A percentile compares a stretch with the other conserved stretches of the same genome.
Evolutionary conservation across 2,113 vertebrate species (phyloP).

Genomic region (Progne subis): DNA sequence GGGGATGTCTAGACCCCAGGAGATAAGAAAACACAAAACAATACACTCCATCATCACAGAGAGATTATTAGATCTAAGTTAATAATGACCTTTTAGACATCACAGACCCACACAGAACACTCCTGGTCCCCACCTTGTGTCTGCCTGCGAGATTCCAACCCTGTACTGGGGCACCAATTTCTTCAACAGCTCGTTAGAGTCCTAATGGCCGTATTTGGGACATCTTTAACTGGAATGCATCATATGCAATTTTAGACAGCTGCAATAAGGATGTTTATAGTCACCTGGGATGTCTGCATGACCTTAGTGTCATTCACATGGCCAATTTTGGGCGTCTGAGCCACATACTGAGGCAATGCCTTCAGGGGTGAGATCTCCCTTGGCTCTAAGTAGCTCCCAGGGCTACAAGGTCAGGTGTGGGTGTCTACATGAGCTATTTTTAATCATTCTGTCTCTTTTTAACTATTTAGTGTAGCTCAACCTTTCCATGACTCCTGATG

Average conservation of each 20-base stretch:
- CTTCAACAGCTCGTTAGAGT: neutral
- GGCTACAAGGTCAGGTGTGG: neutral
- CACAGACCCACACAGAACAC: neutral
- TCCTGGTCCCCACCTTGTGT: neutral
- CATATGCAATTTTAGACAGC: neutral
- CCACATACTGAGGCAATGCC: neutral
- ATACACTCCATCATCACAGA: neutral
- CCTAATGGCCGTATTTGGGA: neutral
- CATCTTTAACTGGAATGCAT: neutral
- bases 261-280: neutral
- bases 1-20: neutral
- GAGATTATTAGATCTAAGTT: neutral
- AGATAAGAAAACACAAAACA: neutral
- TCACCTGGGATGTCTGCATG: neutral
- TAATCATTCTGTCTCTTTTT: neutral
- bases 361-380: neutral
- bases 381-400: neutral
- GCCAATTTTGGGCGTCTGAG: neutral
- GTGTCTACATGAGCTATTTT: neutral
- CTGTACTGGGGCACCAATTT: neutral
- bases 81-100: neutral
- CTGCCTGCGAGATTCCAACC: neutral
- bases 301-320: neutral
- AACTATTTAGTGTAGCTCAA: neutral
- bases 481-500: neutral